These are phyloP conservation scores for Athalia cordata DNA, from an alignment of 2,888 invertebrate genomes.

Conservation along the genomic window DNA sequence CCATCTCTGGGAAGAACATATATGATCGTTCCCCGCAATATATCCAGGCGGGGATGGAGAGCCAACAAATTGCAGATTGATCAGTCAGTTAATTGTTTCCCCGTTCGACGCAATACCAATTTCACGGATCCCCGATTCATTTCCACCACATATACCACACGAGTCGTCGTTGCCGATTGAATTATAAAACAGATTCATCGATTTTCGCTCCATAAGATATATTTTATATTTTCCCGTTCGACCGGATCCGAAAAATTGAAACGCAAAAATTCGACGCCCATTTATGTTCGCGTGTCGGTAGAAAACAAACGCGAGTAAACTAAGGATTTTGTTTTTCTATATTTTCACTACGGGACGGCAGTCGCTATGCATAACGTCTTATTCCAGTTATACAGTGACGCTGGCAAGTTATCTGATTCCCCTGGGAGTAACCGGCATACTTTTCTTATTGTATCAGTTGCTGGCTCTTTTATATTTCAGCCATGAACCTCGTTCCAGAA, in stretches of 20 bases:
- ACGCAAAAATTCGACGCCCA: too few relatives aligned
- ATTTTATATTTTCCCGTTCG: too few relatives aligned
- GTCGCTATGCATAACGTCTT: neutral
- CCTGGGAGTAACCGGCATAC: neutral
- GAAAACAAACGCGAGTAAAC: too few relatives aligned
- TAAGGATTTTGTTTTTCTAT: too few relatives aligned
- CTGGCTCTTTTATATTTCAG: slow-evolving; percentile 39
- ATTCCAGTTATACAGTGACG: slow-evolving; percentile 9
- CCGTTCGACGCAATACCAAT: slow-evolving; percentile 17
- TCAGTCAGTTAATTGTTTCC: slow-evolving; percentile 27
- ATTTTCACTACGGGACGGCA: too few relatives aligned
- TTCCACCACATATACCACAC: neutral
- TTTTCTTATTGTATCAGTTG: slow-evolving; percentile 25
- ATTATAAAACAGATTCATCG: neutral
- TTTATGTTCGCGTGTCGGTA: too few relatives aligned
- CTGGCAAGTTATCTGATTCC: slow-evolving; percentile 17
- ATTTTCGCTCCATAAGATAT: neutral
- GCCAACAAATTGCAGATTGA: slow-evolving; percentile 12
- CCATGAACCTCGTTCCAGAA: slow-evolving; percentile 35
- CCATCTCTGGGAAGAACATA: neutral
- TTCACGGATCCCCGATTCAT: slow-evolving; percentile 14
- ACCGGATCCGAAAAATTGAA: too few relatives aligned
- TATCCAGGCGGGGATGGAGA: neutral
- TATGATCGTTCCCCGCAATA: neutral
- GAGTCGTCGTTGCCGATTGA: slow-evolving; percentile 3